Conservation (phyloP, 2,888 invertebrate genomes). For the Cryptosula pallasiana region DNA sequence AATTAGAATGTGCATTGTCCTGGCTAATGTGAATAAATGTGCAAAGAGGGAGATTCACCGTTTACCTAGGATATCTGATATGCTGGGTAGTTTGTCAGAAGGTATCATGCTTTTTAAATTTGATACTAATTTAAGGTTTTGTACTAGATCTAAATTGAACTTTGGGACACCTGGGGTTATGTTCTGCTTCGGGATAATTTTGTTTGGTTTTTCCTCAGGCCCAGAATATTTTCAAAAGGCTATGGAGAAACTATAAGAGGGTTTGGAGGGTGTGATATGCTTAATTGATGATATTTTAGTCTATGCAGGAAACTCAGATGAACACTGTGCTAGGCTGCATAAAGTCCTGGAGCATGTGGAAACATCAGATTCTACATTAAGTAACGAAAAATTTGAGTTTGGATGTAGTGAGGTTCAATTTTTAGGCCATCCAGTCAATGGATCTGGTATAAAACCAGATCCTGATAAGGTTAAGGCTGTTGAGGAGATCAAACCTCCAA, state of each 20-base stretch:
- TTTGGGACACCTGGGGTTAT: background rate
- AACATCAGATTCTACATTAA: background rate
- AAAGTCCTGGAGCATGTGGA: background rate
- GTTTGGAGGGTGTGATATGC: background rate
- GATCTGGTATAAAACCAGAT: background rate
- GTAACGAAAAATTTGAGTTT: background rate
- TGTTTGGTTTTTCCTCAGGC: background rate
- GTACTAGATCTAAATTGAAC: background rate
- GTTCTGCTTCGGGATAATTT: background rate
- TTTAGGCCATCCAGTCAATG: background rate
- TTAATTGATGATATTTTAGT: constrained; percentile 14
- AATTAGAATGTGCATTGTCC: background rate
- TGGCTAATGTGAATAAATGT: background rate
- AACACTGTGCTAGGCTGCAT: background rate
- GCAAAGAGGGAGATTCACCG: background rate
- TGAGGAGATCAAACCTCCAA: background rate
- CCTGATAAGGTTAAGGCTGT: background rate
- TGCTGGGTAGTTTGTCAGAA: background rate
- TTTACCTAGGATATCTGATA: background rate
- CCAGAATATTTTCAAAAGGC: background rate
- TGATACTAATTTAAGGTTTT: constrained; percentile 1
- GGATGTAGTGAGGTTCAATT: background rate
- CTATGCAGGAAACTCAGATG: background rate
- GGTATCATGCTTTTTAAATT: background rate
- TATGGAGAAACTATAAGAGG: background rate